Conservation (phyloP, 2,888 invertebrate species). For the Crocallis elinguaria region DNA sequence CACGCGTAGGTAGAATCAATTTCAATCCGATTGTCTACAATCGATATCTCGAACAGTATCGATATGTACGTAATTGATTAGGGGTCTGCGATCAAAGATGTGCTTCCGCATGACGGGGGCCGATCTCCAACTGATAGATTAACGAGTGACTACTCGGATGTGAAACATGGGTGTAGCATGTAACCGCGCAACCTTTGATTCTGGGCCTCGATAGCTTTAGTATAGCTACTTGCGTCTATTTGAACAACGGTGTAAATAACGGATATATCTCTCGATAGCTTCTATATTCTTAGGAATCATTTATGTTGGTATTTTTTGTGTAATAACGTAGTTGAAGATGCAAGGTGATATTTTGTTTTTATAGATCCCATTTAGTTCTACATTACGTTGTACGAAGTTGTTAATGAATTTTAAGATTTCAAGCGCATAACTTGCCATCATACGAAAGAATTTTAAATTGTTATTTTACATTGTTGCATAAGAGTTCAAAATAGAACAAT, state of each 20-base stretch:
- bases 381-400: too few species aligned
- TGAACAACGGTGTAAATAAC: not conserved
- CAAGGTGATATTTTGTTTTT: too few species aligned
- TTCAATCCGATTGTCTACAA: conserved; percentile 54
- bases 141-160: conserved; percentile 51
- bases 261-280: not conserved
- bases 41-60: conserved; percentile 49
- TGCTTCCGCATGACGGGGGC: conserved; percentile 70
- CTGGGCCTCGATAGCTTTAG: conserved; percentile 9
- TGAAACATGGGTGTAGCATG: conserved; percentile 40
- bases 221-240: conserved; percentile 4
- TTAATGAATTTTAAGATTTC: too few species aligned
- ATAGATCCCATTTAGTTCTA: too few species aligned
- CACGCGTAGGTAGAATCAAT: conserved; percentile 66
- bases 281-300: not conserved
- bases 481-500: too few species aligned
- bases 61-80: conserved; percentile 71
- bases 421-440: too few species aligned
- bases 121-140: conserved; percentile 54
- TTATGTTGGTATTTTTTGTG: not conserved
- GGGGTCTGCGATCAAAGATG: conserved; percentile 70
- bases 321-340: not conserved
- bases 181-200: conserved; percentile 35
- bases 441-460: too few species aligned
- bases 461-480: too few species aligned